A percentile compares a stretch with the other conserved stretches of the same genome.
These are phyloP conservation scores for Daphoenositta chrysoptera DNA, from an alignment of 2,113 vertebrate species.

Conservation along the genomic window DNA sequence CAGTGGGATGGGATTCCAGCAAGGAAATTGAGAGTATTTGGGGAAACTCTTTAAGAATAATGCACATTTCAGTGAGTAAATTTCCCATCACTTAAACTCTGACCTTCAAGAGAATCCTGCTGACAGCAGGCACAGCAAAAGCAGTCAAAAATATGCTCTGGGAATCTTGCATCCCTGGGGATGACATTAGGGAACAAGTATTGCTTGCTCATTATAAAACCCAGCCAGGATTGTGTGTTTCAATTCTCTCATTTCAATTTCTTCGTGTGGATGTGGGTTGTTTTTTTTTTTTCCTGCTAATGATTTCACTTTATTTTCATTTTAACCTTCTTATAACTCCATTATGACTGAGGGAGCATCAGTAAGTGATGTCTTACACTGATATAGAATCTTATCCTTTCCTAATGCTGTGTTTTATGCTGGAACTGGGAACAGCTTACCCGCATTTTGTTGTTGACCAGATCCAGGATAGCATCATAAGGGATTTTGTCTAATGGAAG, in stretches of 20 bases:
- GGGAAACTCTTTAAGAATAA: neutral
- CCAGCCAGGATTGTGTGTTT: neutral
- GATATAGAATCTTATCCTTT: slow-evolving; percentile 4
- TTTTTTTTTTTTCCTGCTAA: neutral
- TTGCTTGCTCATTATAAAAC: neutral
- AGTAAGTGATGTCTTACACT: slow-evolving; percentile 41
- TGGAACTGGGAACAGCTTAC: slow-evolving; percentile 67
- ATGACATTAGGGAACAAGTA: neutral
- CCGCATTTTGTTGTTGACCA: slow-evolving; percentile 96
- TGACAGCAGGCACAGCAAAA: neutral
- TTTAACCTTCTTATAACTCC: slow-evolving; percentile 62
- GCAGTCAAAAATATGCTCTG: neutral
- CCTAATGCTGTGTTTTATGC: slow-evolving; percentile 16
- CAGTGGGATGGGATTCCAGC: neutral
- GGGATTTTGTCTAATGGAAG: slow-evolving; percentile 90
- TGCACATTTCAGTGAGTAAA: neutral
- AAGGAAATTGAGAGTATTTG: neutral
- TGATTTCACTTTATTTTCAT: slow-evolving; percentile 34
- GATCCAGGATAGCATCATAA: slow-evolving; percentile 89
- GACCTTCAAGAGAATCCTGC: neutral
- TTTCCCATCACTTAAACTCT: neutral
- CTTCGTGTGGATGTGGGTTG: neutral
- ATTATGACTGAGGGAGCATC: slow-evolving; percentile 27
- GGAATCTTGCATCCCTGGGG: neutral
- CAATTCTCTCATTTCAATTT: neutral